Evolutionary conservation across 2,888 invertebrate genomes (phyloP).

Genomic region (Zonitis immaculata): DNA sequence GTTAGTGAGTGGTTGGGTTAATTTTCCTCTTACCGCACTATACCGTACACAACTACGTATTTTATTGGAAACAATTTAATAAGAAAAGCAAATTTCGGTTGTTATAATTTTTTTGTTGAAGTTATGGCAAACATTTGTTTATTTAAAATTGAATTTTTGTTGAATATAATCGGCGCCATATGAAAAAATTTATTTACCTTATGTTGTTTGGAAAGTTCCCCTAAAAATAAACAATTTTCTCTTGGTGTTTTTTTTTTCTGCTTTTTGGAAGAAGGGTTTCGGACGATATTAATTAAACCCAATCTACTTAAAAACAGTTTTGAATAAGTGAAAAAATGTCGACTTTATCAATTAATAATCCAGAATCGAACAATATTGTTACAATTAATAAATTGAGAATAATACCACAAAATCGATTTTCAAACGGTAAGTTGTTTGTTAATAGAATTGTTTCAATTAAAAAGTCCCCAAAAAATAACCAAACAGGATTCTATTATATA

Average conservation of each 20-base stretch:
- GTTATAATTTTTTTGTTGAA: too few species aligned
- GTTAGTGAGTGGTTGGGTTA: too few species aligned
- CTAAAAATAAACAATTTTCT: slow-evolving; percentile 28
- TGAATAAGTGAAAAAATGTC: slow-evolving; percentile 6
- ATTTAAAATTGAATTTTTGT: background rate
- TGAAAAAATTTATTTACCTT: slow-evolving; percentile 12
- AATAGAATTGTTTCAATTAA: too few species aligned
- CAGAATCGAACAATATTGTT: slow-evolving; percentile 27
- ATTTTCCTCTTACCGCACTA: too few species aligned
- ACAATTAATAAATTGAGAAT: slow-evolving; percentile 32
- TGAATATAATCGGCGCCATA: slow-evolving; percentile 31
- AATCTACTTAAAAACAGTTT: too few species aligned
- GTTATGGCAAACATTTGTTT: background rate
- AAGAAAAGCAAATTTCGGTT: too few species aligned
- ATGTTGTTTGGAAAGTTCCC: slow-evolving; percentile 23
- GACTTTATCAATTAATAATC: slow-evolving; percentile 20
- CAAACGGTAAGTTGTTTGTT: slow-evolving; percentile 30
- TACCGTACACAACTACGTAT: too few species aligned
- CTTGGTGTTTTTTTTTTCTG: too few species aligned
- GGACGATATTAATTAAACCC: too few species aligned
- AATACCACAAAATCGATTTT: slow-evolving; percentile 24
- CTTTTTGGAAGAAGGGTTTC: too few species aligned
- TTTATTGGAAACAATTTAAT: too few species aligned
- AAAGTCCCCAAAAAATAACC: too few species aligned
- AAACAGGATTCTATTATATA: background rate